Evolutionary conservation across 2,113 vertebrate species (phyloP), one percentile per base, ranked within the genome.

Genomic region (Meles meles): DNA sequence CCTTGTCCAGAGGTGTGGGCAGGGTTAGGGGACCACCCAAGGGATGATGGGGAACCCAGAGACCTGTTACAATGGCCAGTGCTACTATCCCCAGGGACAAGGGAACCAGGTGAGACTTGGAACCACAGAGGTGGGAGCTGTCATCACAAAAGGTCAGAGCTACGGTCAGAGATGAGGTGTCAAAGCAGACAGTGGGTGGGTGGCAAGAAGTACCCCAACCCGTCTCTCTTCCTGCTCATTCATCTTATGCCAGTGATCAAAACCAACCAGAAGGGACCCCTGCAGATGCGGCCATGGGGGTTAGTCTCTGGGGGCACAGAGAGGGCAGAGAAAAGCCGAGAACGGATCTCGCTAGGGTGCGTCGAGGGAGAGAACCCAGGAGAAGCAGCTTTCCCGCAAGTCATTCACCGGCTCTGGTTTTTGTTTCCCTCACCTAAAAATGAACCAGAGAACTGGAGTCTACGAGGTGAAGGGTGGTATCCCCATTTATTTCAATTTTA

Each of bases 261-360:
- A 39, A 6, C 77, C 31, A 15, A 9, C 13, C 69, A 72, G 52
- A 55, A 67, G 69, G 63, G 31, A 52, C 4, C 20, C 63, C 44
- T 47, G 44, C 39, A 37, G 29, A 6, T 1, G 9, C 25, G 0
- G 4, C 63, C 3, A 7, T 0, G 9, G 14, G 9, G 10, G 1
- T 10, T 25, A 12, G 10, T 61, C 79, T 72, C 42, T 1, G 2
- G 65, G 18, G 34, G 3, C 25, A 21, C 55, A n/a, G 71, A 81
- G n/a, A 23, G 2, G 29, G 7, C 61, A 82, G 57, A 27, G 74
- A 59, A 31, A 14, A 23, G 39, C 27, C 18, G 17, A 44, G 42
- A 39, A 3, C 0, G 18, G 44, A 6, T 17, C 49, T 42, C 20
- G 25, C n/a, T 5, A 2, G 34, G 25, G 13, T 13, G 0, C 6